Base-by-base conservation (phyloP, 2,888 invertebrate species). In the Oscheius sp. region DNA sequence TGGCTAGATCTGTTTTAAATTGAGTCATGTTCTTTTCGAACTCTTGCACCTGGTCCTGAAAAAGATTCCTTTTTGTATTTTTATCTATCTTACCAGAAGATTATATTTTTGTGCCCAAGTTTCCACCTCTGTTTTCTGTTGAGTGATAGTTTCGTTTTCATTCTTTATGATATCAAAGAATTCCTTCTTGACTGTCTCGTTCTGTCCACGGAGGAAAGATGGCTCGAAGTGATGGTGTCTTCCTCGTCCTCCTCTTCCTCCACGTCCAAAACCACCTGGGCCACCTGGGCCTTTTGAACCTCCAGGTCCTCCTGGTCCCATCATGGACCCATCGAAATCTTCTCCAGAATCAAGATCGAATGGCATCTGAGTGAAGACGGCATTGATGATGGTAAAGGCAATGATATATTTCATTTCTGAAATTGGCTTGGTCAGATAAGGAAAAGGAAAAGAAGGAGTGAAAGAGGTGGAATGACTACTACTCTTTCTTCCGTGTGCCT, bases 41-140 rank as follows among this genome's bases (percentile, higher is more conserved):
- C 49, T 71, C 69, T 14, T 65, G 51, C 38, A 68, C 70, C 64
- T 71, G 66, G 8, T 68, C 68, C 73, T 73, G 54, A 56, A 73
- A 59, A 20, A 14, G 9, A 20, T 17, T 57, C 22, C 2, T 17
- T 20, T 57, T 17, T 9, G 36, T n/a, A 32, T 32, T 9, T 36
- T 12, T 3, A 22, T 3, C 8, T 4, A 9, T 22, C 59, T 30
- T n/a, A 59, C 59, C 8, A 30, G 20, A 44, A 59, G 59, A 44
- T 44, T 59, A n/a, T 24, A 59, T 14, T 59, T 59, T 26, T 14
- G 26, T n/a, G 59, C 59, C 59, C 59, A 59, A n/a, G 59, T 44
- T 9, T 26, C n/a, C 28, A 59, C 30, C 20, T 59, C 59, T 17
- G 41, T 26, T 26, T 59, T 59, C 44, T 59, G 59, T 28, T 41